phyloP scores from a whole-genome alignment of 2,113 vertebrate species.

The Tor tambroides region DNA sequence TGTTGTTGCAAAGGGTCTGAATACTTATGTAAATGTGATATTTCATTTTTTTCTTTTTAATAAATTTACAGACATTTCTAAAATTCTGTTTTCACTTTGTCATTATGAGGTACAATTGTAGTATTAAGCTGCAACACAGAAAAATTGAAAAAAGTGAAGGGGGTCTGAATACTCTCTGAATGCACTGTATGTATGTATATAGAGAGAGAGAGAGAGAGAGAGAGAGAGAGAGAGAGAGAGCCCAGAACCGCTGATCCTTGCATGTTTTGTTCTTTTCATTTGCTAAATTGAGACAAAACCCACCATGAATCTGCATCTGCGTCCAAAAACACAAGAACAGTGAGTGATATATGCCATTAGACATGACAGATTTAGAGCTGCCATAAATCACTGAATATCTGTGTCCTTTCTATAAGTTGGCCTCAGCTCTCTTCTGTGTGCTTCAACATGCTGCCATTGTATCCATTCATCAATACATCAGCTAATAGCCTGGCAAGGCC shows the following conservation, averaged over 20 bases:
- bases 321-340: not conserved
- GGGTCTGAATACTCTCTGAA: no score
- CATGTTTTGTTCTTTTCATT: not conserved
- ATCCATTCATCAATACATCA: conserved; percentile 42
- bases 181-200: no score
- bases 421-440: not conserved
- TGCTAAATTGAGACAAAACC: not conserved
- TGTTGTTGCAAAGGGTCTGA: no score
- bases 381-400: conserved; percentile 10
- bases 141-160: no score
- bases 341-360: not conserved
- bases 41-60: no score
- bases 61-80: no score
- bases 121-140: no score
- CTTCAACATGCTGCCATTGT: conserved; percentile 8
- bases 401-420: not conserved
- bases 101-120: no score
- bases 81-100: no score
- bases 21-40: no score
- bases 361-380: not conserved
- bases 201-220: no score
- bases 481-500: conserved; percentile 11
- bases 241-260: not conserved
- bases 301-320: not conserved
- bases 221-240: no score